Evolutionary conservation across 2,113 vertebrate species (phyloP).

Genomic region (Coregonus clupeaformis): DNA sequence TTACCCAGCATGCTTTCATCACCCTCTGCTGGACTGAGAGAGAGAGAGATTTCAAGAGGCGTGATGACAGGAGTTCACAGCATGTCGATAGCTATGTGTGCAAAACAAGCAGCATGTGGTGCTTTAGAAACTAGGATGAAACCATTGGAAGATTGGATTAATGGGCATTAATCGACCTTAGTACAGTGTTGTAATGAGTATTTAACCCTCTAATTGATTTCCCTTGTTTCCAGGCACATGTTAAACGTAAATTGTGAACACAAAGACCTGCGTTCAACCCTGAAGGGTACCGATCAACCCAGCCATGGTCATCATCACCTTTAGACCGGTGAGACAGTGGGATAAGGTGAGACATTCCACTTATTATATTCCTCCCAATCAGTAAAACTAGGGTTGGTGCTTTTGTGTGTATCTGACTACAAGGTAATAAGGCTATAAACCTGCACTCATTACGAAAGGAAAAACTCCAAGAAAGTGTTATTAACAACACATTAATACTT

Average conservation of each 20-base stretch:
- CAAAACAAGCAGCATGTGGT: neutral
- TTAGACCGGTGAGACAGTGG: conserved; percentile 91
- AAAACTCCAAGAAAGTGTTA: too few relatives aligned
- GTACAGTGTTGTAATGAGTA: neutral
- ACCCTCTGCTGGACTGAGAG: conserved; percentile 55
- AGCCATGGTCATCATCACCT: conserved; percentile 90
- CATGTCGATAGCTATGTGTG: neutral
- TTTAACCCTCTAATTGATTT: neutral
- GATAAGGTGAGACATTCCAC: conserved; percentile 83
- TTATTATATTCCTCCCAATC: neutral
- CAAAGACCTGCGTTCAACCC: conserved; percentile 93
- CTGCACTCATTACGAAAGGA: too few relatives aligned
- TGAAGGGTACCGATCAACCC: conserved; percentile 89
- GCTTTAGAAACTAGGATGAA: neutral
- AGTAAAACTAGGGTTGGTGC: neutral
- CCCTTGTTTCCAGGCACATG: conserved; percentile 80
- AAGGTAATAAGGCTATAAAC: neutral
- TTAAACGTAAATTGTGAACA: conserved; percentile 93
- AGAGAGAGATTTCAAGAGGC: neutral
- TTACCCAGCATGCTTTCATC: conserved; percentile 53
- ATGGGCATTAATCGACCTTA: neutral
- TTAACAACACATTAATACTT: too few relatives aligned
- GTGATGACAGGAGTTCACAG: conserved; percentile 21
- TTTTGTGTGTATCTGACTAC: neutral
- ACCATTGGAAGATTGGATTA: neutral